Evolutionary conservation across 2,888 invertebrate genomes (phyloP).

Genomic region (Dicranocentrus wangi): DNA sequence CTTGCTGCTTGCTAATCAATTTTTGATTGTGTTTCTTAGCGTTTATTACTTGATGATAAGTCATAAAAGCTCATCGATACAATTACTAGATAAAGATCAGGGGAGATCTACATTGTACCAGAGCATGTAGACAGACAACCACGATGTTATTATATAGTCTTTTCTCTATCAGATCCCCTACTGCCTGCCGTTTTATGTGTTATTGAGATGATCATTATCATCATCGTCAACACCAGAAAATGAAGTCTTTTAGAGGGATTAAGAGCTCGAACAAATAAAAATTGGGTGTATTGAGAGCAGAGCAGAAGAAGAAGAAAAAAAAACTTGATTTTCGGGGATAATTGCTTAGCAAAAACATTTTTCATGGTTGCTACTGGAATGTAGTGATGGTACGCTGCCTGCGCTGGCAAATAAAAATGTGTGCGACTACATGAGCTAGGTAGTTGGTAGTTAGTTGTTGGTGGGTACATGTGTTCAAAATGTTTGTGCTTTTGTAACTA

Average conservation of each 20-base stretch:
- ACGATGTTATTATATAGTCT: too few species aligned
- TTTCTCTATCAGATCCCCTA: background rate
- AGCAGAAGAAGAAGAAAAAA: too few species aligned
- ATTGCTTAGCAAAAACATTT: too few species aligned
- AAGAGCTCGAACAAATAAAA: background rate
- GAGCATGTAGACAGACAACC: too few species aligned
- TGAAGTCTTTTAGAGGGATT: slow-evolving; percentile 29
- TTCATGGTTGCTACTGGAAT: too few species aligned
- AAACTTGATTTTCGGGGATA: too few species aligned
- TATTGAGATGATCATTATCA: slow-evolving; percentile 28
- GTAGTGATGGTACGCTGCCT: too few species aligned
- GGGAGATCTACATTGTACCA: too few species aligned
- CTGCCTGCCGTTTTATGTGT: background rate
- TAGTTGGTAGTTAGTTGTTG: too few species aligned
- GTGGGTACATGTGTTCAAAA: background rate
- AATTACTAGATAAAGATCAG: background rate
- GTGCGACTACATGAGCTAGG: too few species aligned
- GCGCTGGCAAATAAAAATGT: too few species aligned
- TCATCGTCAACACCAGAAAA: slow-evolving; percentile 36
- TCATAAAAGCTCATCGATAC: background rate
- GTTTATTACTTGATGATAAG: background rate
- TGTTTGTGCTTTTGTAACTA: background rate
- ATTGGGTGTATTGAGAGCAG: too few species aligned
- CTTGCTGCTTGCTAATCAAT: slow-evolving; percentile 1
- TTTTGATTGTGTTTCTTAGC: background rate